Conservation (phyloP, 2,888 invertebrate genomes). For the Meteorus colon region DNA sequence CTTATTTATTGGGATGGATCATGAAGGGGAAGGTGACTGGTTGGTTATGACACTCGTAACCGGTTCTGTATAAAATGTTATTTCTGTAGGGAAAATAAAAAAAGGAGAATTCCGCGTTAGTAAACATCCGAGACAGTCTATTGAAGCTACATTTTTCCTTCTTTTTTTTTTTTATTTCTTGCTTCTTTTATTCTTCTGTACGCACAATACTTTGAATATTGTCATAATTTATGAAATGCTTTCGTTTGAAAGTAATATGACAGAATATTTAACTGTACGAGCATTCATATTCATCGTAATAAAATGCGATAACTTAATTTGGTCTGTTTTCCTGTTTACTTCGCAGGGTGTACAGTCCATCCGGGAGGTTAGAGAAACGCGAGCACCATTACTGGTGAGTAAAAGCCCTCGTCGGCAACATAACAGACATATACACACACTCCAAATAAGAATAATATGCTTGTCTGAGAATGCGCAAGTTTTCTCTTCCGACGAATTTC, state of each 20-base stretch:
- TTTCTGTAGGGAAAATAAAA: background rate
- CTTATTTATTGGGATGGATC: slow-evolving; percentile 13
- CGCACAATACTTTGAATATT: background rate
- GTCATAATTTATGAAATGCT: background rate
- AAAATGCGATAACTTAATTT: slow-evolving; percentile 17
- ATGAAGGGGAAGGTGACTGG: background rate
- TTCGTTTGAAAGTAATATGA: slow-evolving; percentile 21
- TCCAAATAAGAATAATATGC: slow-evolving; percentile 44
- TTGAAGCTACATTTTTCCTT: background rate
- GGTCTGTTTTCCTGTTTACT: slow-evolving; percentile 49
- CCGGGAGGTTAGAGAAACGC: slow-evolving; percentile 59
- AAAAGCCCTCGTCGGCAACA: slow-evolving; percentile 36
- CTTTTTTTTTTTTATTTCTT: background rate
- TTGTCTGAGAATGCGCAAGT: slow-evolving; percentile 44
- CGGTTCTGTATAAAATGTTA: slow-evolving; percentile 12
- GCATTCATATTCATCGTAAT: background rate
- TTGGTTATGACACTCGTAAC: slow-evolving; percentile 21
- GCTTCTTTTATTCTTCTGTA: background rate
- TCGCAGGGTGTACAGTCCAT: slow-evolving; percentile 55
- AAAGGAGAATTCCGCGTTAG: background rate
- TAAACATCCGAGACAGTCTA: slow-evolving; percentile 17
- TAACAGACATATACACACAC: background rate
- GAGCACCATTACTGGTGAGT: slow-evolving; percentile 67
- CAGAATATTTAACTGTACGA: background rate
- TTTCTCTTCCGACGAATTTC: slow-evolving; percentile 49